Evolutionary conservation across 2,888 invertebrate species (phyloP), one percentile per base, ranked within the genome.

Genomic region (Chrysolina oricalcia): DNA sequence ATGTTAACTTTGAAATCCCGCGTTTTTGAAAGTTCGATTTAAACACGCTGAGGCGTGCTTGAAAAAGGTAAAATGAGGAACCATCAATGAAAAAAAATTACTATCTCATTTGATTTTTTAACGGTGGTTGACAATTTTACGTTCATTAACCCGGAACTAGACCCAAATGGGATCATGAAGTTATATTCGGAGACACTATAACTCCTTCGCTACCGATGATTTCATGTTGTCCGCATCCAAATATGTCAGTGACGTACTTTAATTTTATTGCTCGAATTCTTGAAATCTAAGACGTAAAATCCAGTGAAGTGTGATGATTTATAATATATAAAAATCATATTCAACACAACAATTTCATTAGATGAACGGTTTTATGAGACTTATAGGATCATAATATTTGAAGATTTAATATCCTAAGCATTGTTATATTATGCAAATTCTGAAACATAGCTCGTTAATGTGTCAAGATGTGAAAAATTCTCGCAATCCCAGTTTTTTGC

Each of bases 301-400:
- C 53, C 19, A 11, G 11, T 53, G 53, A 21, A 19, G 53, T 53
- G 11, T 19, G 11, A 53, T 53, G 53, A 53, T 53, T 53, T 23
- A 53, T 21, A 53, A 53, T 21, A 21, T 21, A 10, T 53, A 13
- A 53, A 53, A 53, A 53, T 53, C 21, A 53, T 13, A 53, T 53
- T 13, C 53, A 53, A 53, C 53, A 53, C 53, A 53, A 21, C 21
- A 53, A 53, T 53, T 53, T 53, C 53, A 53, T 53, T 53, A 53
- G 19, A 53, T 11, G 21, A 53, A 21, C 53, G 13, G 53, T 53
- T 53, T 53, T 53, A 53, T 53, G 53, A 53, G 19, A 21, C 19
- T 21, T 5, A 13, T 21, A 5, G 19, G 5, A 53, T 53, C 53
- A 53, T 21, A 53, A 53, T 53, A 53, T 53, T 53, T 53, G 53